phyloP scores from a whole-genome alignment of 30 jellyfish, hydroid and myxozoan species.

The Turritopsis dohrnii region DNA sequence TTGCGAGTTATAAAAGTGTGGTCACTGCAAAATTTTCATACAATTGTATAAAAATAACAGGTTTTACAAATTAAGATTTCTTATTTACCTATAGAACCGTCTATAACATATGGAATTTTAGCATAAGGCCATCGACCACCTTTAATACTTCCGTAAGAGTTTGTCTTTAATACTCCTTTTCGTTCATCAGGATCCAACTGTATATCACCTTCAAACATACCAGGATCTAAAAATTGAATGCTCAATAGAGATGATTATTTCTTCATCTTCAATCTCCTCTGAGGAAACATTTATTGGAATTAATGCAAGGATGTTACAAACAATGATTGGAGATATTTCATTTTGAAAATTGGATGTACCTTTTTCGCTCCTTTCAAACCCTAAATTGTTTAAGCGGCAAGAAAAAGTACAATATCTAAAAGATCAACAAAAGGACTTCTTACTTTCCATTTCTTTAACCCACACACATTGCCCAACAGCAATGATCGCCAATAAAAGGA shows the following conservation, averaged over 20 bases:
- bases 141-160: background rate
- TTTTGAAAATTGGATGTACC: background rate
- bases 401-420: background rate
- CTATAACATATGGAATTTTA: conserved; percentile 18
- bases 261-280: too few species aligned
- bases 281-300: too few species aligned
- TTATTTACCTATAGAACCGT: conserved; percentile 10
- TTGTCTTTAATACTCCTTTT: background rate
- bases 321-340: too few species aligned
- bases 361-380: too few species aligned
- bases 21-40: background rate
- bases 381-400: too few species aligned
- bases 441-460: conserved; percentile 17
- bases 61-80: background rate
- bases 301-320: too few species aligned
- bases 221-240: too few species aligned
- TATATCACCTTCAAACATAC: conserved; percentile 11
- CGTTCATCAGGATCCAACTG: conserved; percentile 11
- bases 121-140: conserved; percentile 31
- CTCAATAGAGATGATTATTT: too few species aligned
- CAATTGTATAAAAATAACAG: too few species aligned
- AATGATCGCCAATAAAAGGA: background rate
- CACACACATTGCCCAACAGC: background rate
- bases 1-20: background rate
- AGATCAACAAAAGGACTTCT: background rate